Evolutionary conservation across 2,113 vertebrate species (phyloP).

Genomic region (Synchiropus splendidus): DNA sequence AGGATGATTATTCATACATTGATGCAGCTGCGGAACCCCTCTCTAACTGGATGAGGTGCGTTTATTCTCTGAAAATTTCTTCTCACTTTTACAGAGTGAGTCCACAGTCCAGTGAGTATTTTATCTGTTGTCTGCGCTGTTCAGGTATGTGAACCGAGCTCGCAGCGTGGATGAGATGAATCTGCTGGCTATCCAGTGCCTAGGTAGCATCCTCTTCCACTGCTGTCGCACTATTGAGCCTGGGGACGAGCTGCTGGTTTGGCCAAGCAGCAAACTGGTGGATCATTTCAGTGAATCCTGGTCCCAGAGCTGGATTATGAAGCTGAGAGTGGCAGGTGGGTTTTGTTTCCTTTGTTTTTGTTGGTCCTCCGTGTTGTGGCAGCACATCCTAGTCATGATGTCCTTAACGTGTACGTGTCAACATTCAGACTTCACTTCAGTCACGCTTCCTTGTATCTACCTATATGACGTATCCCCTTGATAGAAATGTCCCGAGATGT

Average conservation of each 20-base stretch:
- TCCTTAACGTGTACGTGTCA: too few species aligned
- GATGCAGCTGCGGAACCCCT: constrained; percentile 62
- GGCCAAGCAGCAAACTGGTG: constrained; percentile 59
- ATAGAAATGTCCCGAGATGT: background rate
- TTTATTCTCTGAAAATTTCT: background rate
- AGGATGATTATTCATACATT: constrained; percentile 66
- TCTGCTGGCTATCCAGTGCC: constrained; percentile 62
- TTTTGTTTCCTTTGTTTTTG: background rate
- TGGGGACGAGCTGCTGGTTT: constrained; percentile 66
- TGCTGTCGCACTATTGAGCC: constrained; percentile 53
- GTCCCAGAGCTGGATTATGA: constrained; percentile 56
- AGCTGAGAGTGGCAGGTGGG: constrained; percentile 46
- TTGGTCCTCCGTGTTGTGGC: background rate
- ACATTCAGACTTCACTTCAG: too few species aligned
- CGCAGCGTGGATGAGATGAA: constrained; percentile 57
- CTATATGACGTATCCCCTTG: background rate
- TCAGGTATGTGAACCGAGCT: constrained; percentile 63
- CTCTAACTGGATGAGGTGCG: constrained; percentile 82
- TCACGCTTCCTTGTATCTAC: too few species aligned
- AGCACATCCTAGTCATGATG: too few species aligned
- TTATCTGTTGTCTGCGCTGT: background rate
- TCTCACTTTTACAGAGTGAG: background rate
- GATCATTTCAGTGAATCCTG: constrained; percentile 45
- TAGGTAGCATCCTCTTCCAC: constrained; percentile 61
- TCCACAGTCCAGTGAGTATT: background rate